Percentiles rank a stretch among this genome's conserved stretches.
These are phyloP conservation scores for Drosophila yakuba DNA, from an alignment of 1,140 invertebrate genomes.

Conservation along the genomic window DNA sequence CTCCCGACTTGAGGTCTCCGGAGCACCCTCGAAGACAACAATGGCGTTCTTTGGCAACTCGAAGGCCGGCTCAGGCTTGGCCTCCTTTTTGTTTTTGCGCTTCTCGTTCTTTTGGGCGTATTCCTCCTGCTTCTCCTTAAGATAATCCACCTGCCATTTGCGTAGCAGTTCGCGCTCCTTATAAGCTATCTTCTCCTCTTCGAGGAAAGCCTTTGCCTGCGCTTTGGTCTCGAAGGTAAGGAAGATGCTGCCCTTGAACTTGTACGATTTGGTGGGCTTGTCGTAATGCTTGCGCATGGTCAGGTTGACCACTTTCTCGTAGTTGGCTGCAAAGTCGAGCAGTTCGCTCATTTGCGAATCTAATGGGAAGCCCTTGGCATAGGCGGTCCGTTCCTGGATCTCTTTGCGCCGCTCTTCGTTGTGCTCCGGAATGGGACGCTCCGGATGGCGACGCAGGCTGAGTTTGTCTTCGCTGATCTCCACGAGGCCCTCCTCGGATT, in stretches of 20 bases:
- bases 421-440: constrained; percentile 93
- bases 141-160: constrained; percentile 90
- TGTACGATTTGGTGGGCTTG: constrained; percentile 87
- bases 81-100: constrained; percentile 86
- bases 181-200: constrained; percentile 87
- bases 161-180: constrained; percentile 89
- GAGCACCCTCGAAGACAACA: constrained; percentile 88
- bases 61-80: constrained; percentile 85
- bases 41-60: constrained; percentile 89
- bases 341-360: constrained; percentile 90
- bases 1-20: constrained; percentile 88
- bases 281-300: constrained; percentile 90
- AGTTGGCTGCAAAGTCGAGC: constrained; percentile 90
- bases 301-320: constrained; percentile 91
- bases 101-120: constrained; percentile 74
- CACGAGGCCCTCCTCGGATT: constrained; percentile 90
- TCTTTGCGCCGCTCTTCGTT: constrained; percentile 93
- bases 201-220: constrained; percentile 88
- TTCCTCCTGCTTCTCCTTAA: constrained; percentile 90
- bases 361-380: constrained; percentile 95
- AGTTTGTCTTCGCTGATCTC: constrained; percentile 92
- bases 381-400: constrained; percentile 91
- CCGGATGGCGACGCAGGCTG: constrained; percentile 92
- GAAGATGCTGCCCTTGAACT: constrained; percentile 96
- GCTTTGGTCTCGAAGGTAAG: constrained; percentile 92